Base-by-base conservation (phyloP, 2,888 invertebrate genomes). In the Trichopria drosophilae region DNA sequence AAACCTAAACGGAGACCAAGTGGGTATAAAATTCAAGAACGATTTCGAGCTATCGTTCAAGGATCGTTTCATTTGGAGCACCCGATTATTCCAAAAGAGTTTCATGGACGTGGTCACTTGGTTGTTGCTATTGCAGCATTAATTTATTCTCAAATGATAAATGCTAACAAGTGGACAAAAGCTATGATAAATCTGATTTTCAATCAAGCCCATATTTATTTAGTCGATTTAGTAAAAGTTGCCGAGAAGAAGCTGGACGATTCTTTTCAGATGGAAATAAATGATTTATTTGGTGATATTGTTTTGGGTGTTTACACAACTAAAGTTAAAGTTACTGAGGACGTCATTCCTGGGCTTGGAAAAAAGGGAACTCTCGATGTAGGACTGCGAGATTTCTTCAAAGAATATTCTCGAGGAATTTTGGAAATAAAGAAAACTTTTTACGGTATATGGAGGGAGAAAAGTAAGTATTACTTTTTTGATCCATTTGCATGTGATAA, bases 401-500 rank as follows among this genome's bases (percentile, higher is more conserved):
- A 57, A 3, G 41, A 16, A 0, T 49, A 68, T 3, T 23, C 37
- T 0, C 34, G 37, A 1, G 74, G 72, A 1, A 49, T 75, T 7
- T 39, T 75, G 0, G 75, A 75, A 41, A 56, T 72, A 0, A 70
- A 70, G 15, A 67, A 68, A 4, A 57, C 40, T 1, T 72, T 62
- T 32, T 74, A 72, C 18, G 69, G 70, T 0, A 60, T 73, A 7
- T 75, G 75, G 75, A 69, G 60, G 16, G 67, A 69, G n/a, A 61
- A 62, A 2, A 56, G 64, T 2, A 71, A 67, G 19, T 75, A 66
- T 22, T 75, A 72, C 19, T 64, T 68, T 6, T 48, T 74, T 7
- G 74, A 75, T 51, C 74, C 74, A 0, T 72, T 68, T 22, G 67
- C 66, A 0, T 75, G 75, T 43, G 71, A 75, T 41, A 52, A 59